Conservation (phyloP, 2,888 invertebrate species). For the Acheta domesticus region DNA sequence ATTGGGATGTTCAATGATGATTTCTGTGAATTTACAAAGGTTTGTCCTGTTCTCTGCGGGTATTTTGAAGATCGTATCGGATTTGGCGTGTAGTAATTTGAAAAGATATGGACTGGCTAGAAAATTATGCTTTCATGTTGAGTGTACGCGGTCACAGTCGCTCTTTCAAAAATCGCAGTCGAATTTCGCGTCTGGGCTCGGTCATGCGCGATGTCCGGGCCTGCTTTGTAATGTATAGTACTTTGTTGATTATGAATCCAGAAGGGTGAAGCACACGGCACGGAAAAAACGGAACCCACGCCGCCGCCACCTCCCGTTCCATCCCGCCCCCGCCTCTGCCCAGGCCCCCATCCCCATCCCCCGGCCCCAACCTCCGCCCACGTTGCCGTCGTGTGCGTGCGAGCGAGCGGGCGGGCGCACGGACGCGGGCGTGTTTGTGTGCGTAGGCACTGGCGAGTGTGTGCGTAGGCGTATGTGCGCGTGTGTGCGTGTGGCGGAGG, state of each 20-base stretch:
- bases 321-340: too few species aligned
- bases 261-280: neutral
- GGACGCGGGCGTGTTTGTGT: neutral
- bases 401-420: neutral
- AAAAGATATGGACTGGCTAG: too few species aligned
- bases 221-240: neutral
- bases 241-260: slow-evolving; percentile 11
- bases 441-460: neutral
- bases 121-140: too few species aligned
- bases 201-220: neutral
- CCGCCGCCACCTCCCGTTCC: neutral
- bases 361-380: too few species aligned
- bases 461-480: neutral
- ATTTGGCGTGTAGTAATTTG: too few species aligned
- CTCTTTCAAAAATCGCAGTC: too few species aligned
- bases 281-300: neutral
- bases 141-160: too few species aligned
- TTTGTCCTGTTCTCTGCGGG: too few species aligned
- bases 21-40: too few species aligned
- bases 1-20: too few species aligned
- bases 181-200: neutral
- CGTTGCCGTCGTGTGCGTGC: neutral
- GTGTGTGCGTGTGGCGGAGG: neutral
- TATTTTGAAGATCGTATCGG: too few species aligned
- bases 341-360: too few species aligned